Base-by-base conservation (phyloP, 2,113 vertebrate genomes). In the Heterochromis multidens region DNA sequence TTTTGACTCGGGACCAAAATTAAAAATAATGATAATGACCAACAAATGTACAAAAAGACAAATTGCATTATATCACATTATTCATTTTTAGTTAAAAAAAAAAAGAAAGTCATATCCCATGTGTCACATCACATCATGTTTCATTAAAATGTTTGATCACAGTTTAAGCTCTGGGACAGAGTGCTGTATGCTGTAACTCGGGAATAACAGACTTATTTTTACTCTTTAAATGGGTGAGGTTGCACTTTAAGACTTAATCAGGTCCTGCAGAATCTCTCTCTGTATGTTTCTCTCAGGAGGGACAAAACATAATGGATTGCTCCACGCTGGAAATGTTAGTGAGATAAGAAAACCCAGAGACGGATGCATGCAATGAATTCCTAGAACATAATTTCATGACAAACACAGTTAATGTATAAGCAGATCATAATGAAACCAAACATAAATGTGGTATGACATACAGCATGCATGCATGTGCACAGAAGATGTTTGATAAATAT, bases 231-330 rank as follows among this genome's bases (percentile, higher is more conserved):
- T 49, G 35, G 54, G 3, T n/a, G 67, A 62, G 25, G 57, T 81
- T 80, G 81, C n/a, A 33, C 63, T 88, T 77, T 70, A 82, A 86
- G 52, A 63, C 86, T 81, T 83, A 83, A 90, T 92, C 89, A 60
- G 83, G 70, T 70, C 49, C 87, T 35, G 88, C 88, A 86, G 86
- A 87, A 72, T 70, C 67, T 74, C 43, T 0, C n/a, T 67, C 46
- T 43, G 27, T 11, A 27, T 21, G 23, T 43, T 77, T 80, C 84
- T 72, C 56, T 21, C 84, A 57, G 79, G 65, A 76, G 60, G 4
- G 62, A 19, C 9, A 21, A 12, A 60, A 83, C 70, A 83, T 63
- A 91, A 89, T 86, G 63, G 82, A 91, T 80, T 79, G 19, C 43
- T 67, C 52, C 79, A 43, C 7, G 5, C 79, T 81, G 76, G 82